Evolutionary conservation across 2,888 invertebrate species (phyloP).

Genomic region (Nomada goodeniana): DNA sequence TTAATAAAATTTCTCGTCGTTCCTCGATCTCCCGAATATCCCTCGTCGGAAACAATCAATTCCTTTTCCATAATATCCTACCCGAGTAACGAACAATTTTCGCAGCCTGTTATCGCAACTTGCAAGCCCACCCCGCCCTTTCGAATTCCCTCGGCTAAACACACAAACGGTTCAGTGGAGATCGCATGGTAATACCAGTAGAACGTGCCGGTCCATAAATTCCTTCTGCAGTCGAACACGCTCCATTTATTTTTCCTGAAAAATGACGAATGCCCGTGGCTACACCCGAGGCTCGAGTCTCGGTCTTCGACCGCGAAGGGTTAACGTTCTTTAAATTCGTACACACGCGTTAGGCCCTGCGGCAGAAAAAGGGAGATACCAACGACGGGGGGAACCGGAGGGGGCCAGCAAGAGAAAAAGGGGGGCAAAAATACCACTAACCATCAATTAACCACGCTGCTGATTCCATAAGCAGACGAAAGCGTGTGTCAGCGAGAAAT

Average conservation of each 20-base stretch:
- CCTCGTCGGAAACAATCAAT: neutral
- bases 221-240: neutral
- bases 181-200: slow-evolving; percentile 13
- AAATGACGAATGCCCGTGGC: slow-evolving; percentile 17
- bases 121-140: neutral
- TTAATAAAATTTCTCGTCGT: too few relatives aligned
- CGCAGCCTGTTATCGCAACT: neutral
- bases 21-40: too few relatives aligned
- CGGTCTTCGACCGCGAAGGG: slow-evolving; percentile 52
- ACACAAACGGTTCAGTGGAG: slow-evolving; percentile 23
- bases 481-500: slow-evolving; percentile 46
- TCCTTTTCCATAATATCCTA: neutral
- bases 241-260: slow-evolving; percentile 20
- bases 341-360: slow-evolving; percentile 43
- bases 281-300: slow-evolving; percentile 18
- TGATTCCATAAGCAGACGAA: slow-evolving; percentile 44
- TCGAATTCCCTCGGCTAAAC: slow-evolving; percentile 15
- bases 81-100: neutral
- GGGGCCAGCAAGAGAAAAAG: neutral
- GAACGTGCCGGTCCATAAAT: slow-evolving; percentile 4
- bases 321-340: slow-evolving; percentile 57
- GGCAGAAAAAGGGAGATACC: slow-evolving; percentile 32
- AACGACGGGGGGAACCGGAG: neutral
- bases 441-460: slow-evolving; percentile 44
- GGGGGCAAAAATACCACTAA: neutral